Base-by-base conservation (phyloP, 1,140 invertebrate species). In the Drosophila yakuba region DNA sequence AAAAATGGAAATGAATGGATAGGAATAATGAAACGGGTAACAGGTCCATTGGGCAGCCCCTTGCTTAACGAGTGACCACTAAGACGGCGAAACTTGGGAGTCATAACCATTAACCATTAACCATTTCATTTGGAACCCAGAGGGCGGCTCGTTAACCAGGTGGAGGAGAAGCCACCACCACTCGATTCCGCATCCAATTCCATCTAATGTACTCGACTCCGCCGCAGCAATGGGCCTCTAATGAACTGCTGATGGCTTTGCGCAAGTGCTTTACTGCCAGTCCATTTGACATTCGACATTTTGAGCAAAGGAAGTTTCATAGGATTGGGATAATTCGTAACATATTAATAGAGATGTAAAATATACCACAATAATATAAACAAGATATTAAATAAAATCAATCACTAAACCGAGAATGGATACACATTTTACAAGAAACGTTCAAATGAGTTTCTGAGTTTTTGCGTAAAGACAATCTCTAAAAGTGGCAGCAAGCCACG, bases 171-270 rank as follows among this genome's bases (percentile, higher is more conserved):
- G 63, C 60, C 54, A 35, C 55, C 60, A 60, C 25, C 60, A 60
- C 25, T 41, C 60, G 23, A 60, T 62, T 62, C 38, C 60, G 63
- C 36, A 32, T 50, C 17, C 60, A 15, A 10, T 28, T 39, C 28
- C 41, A 36, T 4, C 43, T 45, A 45, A 39, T 57, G 25, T 20
- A 32, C 2, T 12, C 23, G 43, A 15, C 61, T 15, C 3, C 14
- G 15, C 6, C 35, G 64, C 57, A 2, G 32, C 59, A 39, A 61
- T 58, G 59, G 61, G 58, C 15, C 32, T 28, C 43, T 50, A 67
- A 67, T 66, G 63, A 66, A 67, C 60, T 66, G 63, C 35, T 64
- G 63, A 67, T 67, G 44, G 60, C 44, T 48, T 66, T 64, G 20
- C 63, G 63, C 44, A 67, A 67, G 44, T 64, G 5, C 15, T 28